Conservation (phyloP, 2,113 vertebrate genomes). For the Trinectes maculatus region DNA sequence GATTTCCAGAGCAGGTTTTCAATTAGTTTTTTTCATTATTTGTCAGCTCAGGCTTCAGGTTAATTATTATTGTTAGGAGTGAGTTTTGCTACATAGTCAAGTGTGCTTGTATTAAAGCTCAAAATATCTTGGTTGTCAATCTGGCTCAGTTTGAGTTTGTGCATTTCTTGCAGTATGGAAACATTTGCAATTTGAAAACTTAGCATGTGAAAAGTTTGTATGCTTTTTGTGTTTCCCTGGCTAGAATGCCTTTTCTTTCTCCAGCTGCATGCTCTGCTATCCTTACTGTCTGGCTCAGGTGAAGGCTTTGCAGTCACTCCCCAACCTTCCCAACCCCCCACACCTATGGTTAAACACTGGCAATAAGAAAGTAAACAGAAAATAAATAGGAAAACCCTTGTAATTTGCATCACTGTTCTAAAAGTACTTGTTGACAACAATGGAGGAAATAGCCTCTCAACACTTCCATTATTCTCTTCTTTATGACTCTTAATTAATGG, state of each 20-base stretch:
- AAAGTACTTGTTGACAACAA: not conserved
- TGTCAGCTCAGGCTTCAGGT: not conserved
- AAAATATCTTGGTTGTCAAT: constrained; percentile 5
- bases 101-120: not conserved
- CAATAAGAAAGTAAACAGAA: constrained; percentile 3
- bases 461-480: not conserved
- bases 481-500: constrained; percentile 39
- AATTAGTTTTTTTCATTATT: not conserved
- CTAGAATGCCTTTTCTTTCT: not conserved
- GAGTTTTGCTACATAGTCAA: not conserved
- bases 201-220: not conserved
- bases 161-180: constrained; percentile 11
- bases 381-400: not conserved
- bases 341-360: constrained; percentile 17
- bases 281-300: constrained; percentile 22
- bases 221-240: constrained; percentile 28
- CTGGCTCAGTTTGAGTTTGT: constrained; percentile 10
- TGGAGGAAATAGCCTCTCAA: not conserved
- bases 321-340: not conserved
- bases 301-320: constrained; percentile 12
- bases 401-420: not conserved
- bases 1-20: constrained; percentile 2
- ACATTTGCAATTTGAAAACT: constrained; percentile 31
- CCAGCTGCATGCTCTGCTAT: constrained; percentile 15
- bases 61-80: not conserved